Percentiles rank a stretch among this genome's conserved stretches.
Conservation (phyloP, 2,797 vertebrate genomes). For the Onychomys torridus region DNA sequence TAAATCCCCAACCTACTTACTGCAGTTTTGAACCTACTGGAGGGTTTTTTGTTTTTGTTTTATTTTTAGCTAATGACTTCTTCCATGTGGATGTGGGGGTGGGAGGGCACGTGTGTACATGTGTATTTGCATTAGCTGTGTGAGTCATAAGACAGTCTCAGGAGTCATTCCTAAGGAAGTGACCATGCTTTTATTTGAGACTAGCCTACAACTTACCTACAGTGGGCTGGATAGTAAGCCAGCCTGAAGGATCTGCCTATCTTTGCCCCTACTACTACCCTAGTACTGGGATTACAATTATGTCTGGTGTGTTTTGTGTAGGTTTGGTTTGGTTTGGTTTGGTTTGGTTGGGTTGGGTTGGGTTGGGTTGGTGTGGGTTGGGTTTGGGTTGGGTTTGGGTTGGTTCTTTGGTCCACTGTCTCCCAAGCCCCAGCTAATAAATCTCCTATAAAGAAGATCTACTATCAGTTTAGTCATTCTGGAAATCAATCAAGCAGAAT, state of each 20-base stretch:
- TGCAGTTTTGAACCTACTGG: background rate
- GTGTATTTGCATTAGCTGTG: background rate
- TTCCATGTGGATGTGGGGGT: background rate
- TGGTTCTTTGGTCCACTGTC: too few relatives aligned
- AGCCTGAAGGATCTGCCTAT: background rate
- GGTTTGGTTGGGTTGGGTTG: background rate
- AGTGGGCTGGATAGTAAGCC: too few relatives aligned
- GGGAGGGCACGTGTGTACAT: background rate
- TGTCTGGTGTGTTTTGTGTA: background rate
- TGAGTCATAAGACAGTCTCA: background rate
- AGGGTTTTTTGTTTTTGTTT: background rate
- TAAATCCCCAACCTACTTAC: too few relatives aligned
- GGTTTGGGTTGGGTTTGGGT: background rate
- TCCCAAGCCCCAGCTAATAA: background rate
- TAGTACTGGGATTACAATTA: background rate
- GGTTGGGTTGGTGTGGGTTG: background rate
- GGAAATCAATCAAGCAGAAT: conserved; percentile 39
- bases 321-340: background rate
- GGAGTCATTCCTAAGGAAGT: background rate
- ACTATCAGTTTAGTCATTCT: conserved; percentile 14
- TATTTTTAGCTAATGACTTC: background rate
- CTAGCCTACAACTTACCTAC: background rate
- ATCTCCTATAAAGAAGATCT: conserved; percentile 23
- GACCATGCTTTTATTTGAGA: background rate
- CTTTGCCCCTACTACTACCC: background rate